phyloP scores from a whole-genome alignment of 1,140 invertebrate genomes.

The Antheraea pernyi region DNA sequence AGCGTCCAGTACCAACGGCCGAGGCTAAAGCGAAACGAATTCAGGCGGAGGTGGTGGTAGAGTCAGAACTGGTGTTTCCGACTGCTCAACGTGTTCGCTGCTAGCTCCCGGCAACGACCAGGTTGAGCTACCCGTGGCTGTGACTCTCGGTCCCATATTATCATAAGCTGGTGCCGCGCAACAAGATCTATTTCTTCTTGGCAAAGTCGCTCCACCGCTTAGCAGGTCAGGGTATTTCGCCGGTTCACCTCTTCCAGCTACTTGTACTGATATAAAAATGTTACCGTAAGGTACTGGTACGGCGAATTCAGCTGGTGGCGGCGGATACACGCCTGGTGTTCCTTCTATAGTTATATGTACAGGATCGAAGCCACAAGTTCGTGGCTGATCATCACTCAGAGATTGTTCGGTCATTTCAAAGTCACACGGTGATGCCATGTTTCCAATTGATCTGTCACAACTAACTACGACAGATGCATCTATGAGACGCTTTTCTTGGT shows the following conservation, averaged over 20 bases:
- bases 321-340: conserved; percentile 70
- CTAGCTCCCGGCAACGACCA: conserved; percentile 86
- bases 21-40: conserved; percentile 73
- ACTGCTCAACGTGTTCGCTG: conserved; percentile 50
- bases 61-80: conserved; percentile 62
- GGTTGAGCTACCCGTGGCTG: conserved; percentile 90
- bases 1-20: conserved; percentile 71
- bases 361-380: conserved; percentile 67
- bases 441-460: conserved; percentile 82
- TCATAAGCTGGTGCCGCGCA: conserved; percentile 85
- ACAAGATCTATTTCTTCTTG: conserved; percentile 58
- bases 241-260: conserved; percentile 80
- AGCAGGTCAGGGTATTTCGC: conserved; percentile 80
- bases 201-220: conserved; percentile 76
- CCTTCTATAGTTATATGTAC: conserved; percentile 89
- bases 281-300: conserved; percentile 73
- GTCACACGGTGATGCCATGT: conserved; percentile 80
- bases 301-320: conserved; percentile 74
- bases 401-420: conserved; percentile 79
- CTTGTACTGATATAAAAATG: conserved; percentile 77
- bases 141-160: conserved; percentile 93
- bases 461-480: conserved; percentile 87
- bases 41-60: conserved; percentile 70
- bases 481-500: conserved; percentile 91
- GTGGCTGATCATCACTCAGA: conserved; percentile 60